Evolutionary conservation across 2,797 vertebrate species (phyloP), one percentile per base, ranked within the genome.

Genomic region (Sebastes steindachneri): DNA sequence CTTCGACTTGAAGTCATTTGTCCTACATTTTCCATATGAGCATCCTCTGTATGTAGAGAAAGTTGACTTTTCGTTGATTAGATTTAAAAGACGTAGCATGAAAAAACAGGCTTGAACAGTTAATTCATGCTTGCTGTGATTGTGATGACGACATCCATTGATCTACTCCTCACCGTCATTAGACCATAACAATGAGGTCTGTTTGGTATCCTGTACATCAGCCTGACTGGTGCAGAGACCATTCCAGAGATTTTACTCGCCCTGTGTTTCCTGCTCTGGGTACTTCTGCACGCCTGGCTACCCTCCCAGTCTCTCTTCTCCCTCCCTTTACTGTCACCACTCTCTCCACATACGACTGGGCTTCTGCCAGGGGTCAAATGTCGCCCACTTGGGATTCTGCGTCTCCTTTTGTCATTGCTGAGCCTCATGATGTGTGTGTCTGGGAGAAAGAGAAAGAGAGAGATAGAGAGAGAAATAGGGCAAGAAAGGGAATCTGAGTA

Each of bases 321-420:
- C 48, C 68, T 67, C 48, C 26, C 45, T 70, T 72, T 26, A 68
- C 87, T 41, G 4, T 58, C 86, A 26, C 58, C 67, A 37, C 79
- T 79, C 58, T 85, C 83, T 83, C 77, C 81, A 62, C 58, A 72
- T 85, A 86, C 75, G 65, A 77, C 86, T 45, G 64, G 79, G 85
- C 88, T 90, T 76, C 85, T 73, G 84, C 85, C 55, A 73, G 7
- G 77, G 93, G 91, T 93, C 91, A 93, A 69, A 92, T 82, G 92
- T 93, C 92, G 86, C 72, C 86, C 90, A 76, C 88, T 88, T 79
- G 88, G 87, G 88, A 91, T 84, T 91, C 76, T 67, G 48, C 37
- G 57, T 87, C 91, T 92, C 85, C 82, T 88, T 89, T 92, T 92
- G 90, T 91, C 89, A 88, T 86, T 79, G 85, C 84, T 82, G 82